Conservation (phyloP, 2,113 vertebrate species). For the Uria lomvia region DNA sequence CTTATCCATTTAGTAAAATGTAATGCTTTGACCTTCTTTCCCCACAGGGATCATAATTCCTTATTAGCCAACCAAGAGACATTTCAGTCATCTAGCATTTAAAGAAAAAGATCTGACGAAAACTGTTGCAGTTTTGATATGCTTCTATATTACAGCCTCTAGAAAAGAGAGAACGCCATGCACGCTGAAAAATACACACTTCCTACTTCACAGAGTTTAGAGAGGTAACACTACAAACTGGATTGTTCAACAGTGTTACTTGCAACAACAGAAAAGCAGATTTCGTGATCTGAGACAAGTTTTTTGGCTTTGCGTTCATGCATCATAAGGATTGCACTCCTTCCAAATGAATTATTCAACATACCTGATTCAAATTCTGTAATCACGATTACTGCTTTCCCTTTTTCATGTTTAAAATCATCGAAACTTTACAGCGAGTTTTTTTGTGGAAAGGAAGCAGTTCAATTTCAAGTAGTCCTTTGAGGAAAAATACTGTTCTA, state of each 20-base stretch:
- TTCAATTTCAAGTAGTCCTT: not conserved
- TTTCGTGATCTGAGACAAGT: not conserved
- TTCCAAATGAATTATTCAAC: not conserved
- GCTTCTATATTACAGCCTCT: not conserved
- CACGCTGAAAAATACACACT: not conserved
- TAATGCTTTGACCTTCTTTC: not conserved
- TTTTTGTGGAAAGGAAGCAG: not conserved
- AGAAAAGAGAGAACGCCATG: not conserved
- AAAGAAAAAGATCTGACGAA: not conserved
- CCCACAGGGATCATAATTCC: not conserved
- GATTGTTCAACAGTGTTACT: not conserved
- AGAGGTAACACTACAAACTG: not conserved
- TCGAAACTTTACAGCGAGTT: accelerated
- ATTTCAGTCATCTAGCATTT: not conserved
- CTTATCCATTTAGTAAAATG: not conserved
- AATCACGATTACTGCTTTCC: not conserved
- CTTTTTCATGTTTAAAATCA: not conserved
- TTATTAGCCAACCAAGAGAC: not conserved
- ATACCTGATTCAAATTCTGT: not conserved
- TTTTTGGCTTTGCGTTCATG: not conserved
- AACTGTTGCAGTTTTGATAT: not conserved
- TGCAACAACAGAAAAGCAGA: not conserved
- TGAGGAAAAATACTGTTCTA: not conserved
- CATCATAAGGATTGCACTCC: not conserved
- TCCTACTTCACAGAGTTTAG: not conserved